phyloP scores from a whole-genome alignment of 2,797 vertebrate species.

The Lacerta bilineata region DNA sequence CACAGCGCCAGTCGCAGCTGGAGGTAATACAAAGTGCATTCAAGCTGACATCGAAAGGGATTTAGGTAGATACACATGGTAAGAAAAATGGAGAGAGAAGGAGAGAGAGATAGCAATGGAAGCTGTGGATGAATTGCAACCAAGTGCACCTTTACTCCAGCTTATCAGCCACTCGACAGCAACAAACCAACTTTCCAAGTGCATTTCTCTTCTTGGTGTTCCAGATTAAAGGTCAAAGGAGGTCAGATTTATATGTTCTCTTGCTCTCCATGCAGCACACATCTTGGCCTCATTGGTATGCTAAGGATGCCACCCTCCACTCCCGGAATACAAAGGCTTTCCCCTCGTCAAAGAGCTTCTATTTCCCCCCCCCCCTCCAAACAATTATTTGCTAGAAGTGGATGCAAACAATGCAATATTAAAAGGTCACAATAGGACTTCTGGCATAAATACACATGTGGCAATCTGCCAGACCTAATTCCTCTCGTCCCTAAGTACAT shows the following conservation, averaged over 20 bases:
- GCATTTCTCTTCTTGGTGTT: constrained; percentile 76
- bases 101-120: constrained; percentile 75
- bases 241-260: constrained; percentile 78
- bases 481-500: constrained; percentile 49
- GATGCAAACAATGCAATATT: constrained; percentile 68
- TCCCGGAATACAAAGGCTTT: constrained; percentile 59
- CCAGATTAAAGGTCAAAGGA: constrained; percentile 83
- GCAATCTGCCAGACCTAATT: constrained; percentile 35
- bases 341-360: constrained; percentile 58
- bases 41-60: constrained; percentile 82
- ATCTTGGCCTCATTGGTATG: constrained; percentile 55
- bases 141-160: constrained; percentile 81
- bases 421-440: constrained; percentile 72
- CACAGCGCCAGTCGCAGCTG: constrained; percentile 77
- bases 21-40: constrained; percentile 80
- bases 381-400: constrained; percentile 69
- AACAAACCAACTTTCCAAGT: constrained; percentile 76
- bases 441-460: constrained; percentile 60
- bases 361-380: constrained; percentile 48
- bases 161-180: constrained; percentile 84
- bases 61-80: constrained; percentile 85
- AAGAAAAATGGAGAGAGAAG: constrained; percentile 78
- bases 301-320: constrained; percentile 57
- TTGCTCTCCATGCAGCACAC: constrained; percentile 54
- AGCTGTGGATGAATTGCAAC: constrained; percentile 81